Base-by-base conservation (phyloP, 2,888 invertebrate genomes). In the Priocnemis perturbator region DNA sequence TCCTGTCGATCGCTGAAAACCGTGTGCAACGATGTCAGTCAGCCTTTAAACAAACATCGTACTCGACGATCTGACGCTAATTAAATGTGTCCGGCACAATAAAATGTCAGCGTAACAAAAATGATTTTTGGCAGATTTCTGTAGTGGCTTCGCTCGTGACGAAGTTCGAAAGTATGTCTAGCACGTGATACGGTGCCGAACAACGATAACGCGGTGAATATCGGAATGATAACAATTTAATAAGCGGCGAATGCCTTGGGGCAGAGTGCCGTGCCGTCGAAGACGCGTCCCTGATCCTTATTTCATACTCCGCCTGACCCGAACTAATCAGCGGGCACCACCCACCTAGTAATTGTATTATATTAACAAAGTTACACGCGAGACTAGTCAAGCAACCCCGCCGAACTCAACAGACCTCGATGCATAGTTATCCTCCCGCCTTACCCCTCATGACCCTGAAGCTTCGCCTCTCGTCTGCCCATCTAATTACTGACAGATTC, bases 301-400 rank as follows among this genome's bases (percentile, higher is more conserved):
- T 80, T 76, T 71, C 70, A 67, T 67, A 65, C 73, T 77, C 74
- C 70, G 71, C 73, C 77, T 70, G 75, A 76, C 71, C 77, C 70
- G 62, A 77, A 78, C 74, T 80, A 81, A 79, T 82, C 79, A 81
- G 58, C 72, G 71, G 63, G 67, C 73, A 66, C 44, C 66, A 37
- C 37, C 37, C 37, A 37, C 37, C 37, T 9, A 64, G 72, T 77
- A 81, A 81, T 82, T 72, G 64, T 71, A 73, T 82, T 79, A 81
- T 71, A 69, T 76, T 79, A 81, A 81, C 76, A 59, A 64, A 70
- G 68, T 80, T 81, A 80, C 53, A 50, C 64, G 62, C 64, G 71
- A 66, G 74, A 64, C 69, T 69, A 66, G 66, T 48, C 69, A 15
- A 47, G 37, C 60, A 21, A 52, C 47, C 62, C 58, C 9, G 19